A percentile compares a stretch with the other conserved stretches of the same genome.
These are phyloP conservation scores for Aphaenogaster ashmeadi DNA, from an alignment of 1,140 invertebrate species.

Conservation along the genomic window DNA sequence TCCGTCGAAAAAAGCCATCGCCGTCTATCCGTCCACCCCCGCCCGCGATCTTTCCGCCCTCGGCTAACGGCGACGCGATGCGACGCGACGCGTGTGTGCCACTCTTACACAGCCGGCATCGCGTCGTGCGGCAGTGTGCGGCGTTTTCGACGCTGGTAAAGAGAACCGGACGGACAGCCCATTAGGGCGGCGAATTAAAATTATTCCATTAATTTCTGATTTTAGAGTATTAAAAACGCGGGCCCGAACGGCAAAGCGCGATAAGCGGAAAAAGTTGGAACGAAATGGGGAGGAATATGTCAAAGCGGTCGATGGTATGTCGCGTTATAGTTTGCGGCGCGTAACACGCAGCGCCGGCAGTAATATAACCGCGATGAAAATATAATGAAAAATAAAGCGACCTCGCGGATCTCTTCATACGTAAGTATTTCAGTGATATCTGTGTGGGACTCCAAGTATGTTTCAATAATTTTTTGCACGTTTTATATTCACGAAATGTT, in stretches of 20 bases:
- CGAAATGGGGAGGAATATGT: conserved; percentile 57
- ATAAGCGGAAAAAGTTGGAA: conserved; percentile 60
- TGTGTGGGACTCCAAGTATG: background rate
- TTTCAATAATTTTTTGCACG: background rate
- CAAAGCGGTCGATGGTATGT: conserved; percentile 60
- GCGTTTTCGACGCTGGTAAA: conserved; percentile 57
- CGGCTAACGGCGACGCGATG: conserved; percentile 49
- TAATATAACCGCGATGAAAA: conserved; percentile 57
- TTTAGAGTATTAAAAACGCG: conserved; percentile 66
- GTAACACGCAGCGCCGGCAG: conserved; percentile 25
- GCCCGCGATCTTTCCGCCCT: conserved; percentile 58
- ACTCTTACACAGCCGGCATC: conserved; percentile 50
- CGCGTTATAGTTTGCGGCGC: conserved; percentile 57
- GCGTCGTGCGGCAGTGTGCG: conserved; percentile 39
- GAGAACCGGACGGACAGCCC: conserved; percentile 63
- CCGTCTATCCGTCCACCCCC: conserved; percentile 37
- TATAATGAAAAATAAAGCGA: conserved; percentile 58
- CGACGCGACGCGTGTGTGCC: conserved; percentile 48
- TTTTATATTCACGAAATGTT: background rate
- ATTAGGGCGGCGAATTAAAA: conserved; percentile 66
- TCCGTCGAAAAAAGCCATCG: conserved; percentile 67
- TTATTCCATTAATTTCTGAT: conserved; percentile 67
- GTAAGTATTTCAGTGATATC: conserved; percentile 40
- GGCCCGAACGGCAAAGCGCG: conserved; percentile 57
- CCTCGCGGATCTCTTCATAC: background rate